Evolutionary conservation across 2,797 vertebrate species (phyloP), one percentile per base, ranked within the genome.

Genomic region (Enteromius trimaculatus): DNA sequence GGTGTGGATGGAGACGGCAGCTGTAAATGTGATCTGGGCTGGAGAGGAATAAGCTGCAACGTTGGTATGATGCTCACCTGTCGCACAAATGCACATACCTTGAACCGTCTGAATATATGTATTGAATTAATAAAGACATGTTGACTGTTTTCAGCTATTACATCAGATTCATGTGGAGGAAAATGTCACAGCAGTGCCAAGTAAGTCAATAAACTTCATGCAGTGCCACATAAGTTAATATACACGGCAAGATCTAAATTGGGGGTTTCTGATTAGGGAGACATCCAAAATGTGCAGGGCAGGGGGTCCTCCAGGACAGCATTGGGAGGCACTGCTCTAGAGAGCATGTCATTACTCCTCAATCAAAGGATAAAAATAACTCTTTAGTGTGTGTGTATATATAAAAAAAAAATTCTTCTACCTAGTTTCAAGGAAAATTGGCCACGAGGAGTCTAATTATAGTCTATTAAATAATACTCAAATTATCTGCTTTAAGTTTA

Each of bases 161-260:
- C 91, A 17, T 92, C 94, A 0, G 96, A 97, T 0, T 60, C 88
- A 0, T 99, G 98, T 21, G 94, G 94, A 0, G 17, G 92, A 10
- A 95, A 86, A 0, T 99, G 97, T 89, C 97, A 99, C 88, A 96
- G 93, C 84, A 99, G 97, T 0, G 97, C 97, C 37, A 99, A 98
- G 98, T 99, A 90, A 60, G 97, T 94, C 29, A 26, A 14, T 60
- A 60, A 4, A 62, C 2, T 62, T 4, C 6, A 60, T 23, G 51
- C 44, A 13, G 11, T 47, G 44, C 11, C 10, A 47, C 44, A 47
- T 47, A 47, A 47, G 44, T 47, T 47, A 47, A 47, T 47, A 47
- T 42, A 42, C 39, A 42, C 7, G 2, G 39, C 39, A 42, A 10
- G 39, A 42, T 2, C 39, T 11, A 42, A 42, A 42, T 11, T 42